These are phyloP conservation scores for Cyanoliseus patagonus DNA, from an alignment of 2,113 vertebrate species.

Conservation along the genomic window DNA sequence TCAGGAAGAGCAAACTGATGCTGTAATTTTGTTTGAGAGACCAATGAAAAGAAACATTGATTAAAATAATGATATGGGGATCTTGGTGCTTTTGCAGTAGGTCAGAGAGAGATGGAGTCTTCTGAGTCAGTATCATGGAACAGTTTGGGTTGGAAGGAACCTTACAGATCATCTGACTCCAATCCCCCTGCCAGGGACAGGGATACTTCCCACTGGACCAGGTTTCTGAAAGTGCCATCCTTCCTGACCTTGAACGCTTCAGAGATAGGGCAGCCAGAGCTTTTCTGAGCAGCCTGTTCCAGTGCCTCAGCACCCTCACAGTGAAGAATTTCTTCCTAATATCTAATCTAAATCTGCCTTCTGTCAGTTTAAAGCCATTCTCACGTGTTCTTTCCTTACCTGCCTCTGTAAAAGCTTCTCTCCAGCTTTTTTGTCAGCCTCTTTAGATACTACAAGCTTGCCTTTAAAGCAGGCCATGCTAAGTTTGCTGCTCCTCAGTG, in stretches of 20 bases:
- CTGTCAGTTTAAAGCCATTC: background rate
- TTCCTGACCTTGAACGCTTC: rapidly evolving
- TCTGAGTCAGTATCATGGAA: background rate
- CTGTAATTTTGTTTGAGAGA: background rate
- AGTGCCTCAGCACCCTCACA: background rate
- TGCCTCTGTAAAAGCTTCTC: background rate
- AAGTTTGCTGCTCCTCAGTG: background rate
- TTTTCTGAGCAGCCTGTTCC: background rate
- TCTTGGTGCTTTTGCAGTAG: conserved; percentile 6
- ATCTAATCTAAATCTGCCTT: too few species aligned
- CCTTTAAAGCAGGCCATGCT: background rate
- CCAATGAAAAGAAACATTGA: background rate
- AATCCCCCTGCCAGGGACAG: background rate
- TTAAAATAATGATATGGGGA: background rate
- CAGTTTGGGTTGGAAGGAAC: too few species aligned
- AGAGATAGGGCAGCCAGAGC: background rate
- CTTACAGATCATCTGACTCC: rapidly evolving
- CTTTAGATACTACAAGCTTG: background rate
- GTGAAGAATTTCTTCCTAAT: background rate
- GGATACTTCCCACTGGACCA: background rate
- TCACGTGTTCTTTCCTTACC: background rate
- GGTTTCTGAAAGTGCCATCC: too few species aligned
- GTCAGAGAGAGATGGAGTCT: background rate
- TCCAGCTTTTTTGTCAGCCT: background rate
- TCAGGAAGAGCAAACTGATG: conserved; percentile 17